Percentiles rank a stretch among this genome's conserved stretches.
phyloP scores from a whole-genome alignment of 2,888 invertebrate genomes.

The Tyria jacobaeae region DNA sequence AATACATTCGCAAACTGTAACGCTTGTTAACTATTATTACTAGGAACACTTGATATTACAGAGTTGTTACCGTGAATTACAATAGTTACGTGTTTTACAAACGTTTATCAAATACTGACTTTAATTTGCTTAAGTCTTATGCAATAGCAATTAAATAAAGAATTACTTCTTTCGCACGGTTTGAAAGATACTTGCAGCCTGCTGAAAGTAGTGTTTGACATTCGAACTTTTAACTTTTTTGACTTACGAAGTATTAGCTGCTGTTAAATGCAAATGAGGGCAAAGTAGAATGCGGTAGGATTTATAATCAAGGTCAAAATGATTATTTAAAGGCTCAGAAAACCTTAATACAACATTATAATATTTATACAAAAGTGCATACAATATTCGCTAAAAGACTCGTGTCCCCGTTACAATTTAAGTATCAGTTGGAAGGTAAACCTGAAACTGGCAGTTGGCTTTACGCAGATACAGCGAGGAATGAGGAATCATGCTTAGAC shows the following conservation, averaged over 20 bases:
- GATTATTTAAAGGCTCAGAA: not conserved
- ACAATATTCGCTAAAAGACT: not conserved
- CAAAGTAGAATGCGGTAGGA: conserved; percentile 6
- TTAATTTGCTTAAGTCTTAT: conserved; percentile 33
- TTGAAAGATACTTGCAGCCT: conserved; percentile 8
- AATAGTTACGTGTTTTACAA: conserved; percentile 27
- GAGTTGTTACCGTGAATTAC: conserved; percentile 20
- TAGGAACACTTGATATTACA: conserved; percentile 19
- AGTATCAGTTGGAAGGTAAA: not conserved
- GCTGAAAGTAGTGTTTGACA: conserved; percentile 22
- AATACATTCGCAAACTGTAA: not conserved
- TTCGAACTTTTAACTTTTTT: conserved; percentile 38
- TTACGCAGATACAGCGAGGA: not conserved
- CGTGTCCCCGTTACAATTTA: no score
- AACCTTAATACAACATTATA: not conserved
- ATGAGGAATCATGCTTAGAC: no score
- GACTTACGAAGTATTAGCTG: conserved; percentile 31
- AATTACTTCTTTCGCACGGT: conserved; percentile 18
- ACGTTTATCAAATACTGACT: conserved; percentile 26
- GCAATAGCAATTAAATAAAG: conserved; percentile 27
- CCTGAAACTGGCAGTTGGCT: not conserved
- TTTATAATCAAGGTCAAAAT: conserved; percentile 4
- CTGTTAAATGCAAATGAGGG: conserved; percentile 15
- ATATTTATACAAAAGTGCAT: not conserved
- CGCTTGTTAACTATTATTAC: not conserved